phyloP scores from a whole-genome alignment of 2,888 invertebrate genomes.

The Drosophila putrida region DNA sequence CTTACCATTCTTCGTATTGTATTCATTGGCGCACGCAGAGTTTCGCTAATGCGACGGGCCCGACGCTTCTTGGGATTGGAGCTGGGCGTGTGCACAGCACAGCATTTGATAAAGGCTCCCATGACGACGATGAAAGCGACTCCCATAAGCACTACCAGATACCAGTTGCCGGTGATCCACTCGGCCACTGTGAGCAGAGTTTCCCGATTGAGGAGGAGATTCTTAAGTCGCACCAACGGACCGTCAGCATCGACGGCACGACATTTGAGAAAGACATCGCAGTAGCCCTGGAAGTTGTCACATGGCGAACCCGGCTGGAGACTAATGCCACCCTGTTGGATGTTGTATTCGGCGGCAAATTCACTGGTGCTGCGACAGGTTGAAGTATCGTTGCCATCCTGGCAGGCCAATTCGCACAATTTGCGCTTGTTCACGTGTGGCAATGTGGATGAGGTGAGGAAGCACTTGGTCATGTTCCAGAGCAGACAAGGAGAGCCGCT shows the following conservation, averaged over 20 bases:
- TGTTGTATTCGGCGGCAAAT: constrained; percentile 90
- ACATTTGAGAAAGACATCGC: constrained; percentile 99
- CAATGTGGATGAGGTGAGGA: constrained; percentile 92
- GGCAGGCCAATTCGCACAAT: constrained; percentile 98
- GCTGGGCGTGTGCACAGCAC: constrained; percentile 99
- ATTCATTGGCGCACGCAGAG: constrained; percentile 95
- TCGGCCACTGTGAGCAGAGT: constrained; percentile 95
- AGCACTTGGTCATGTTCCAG: constrained; percentile 98
- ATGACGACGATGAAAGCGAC: constrained; percentile 97
- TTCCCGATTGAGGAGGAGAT: constrained; percentile 95
- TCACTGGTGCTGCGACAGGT: constrained; percentile 95
- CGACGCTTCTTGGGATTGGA: constrained; percentile 99
- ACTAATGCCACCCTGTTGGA: constrained; percentile 93
- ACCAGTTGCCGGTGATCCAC: constrained; percentile 98
- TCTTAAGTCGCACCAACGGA: constrained; percentile 97
- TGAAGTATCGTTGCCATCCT: constrained; percentile 90
- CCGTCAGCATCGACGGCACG: constrained; percentile 99
- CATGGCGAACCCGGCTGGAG: constrained; percentile 98
- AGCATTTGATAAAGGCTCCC: constrained; percentile 99
- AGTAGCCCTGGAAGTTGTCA: constrained; percentile 99
- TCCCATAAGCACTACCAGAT: constrained; percentile 96
- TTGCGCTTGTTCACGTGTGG: constrained; percentile 92
- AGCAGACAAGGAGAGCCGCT: constrained; percentile 97
- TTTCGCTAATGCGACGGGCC: constrained; percentile 96
- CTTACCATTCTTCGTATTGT: constrained; percentile 94